Evolutionary conservation across 2,888 invertebrate species (phyloP).

Genomic region (Athalia rosae): DNA sequence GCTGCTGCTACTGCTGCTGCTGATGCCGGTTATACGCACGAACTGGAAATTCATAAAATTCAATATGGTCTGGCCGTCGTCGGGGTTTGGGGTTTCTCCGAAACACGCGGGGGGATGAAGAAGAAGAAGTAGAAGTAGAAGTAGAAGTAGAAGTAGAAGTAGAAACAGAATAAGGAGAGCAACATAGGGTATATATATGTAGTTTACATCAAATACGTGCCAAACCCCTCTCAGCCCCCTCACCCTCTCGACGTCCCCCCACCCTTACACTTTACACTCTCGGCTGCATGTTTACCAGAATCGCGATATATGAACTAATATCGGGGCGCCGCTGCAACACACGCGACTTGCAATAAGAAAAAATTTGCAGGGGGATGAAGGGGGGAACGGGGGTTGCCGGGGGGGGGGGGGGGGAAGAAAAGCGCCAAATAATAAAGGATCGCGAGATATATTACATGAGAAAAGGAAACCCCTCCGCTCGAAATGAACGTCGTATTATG

Average conservation of each 20-base stretch:
- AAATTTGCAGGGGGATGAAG: neutral
- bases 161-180: slow-evolving; percentile 11
- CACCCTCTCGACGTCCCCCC: slow-evolving; percentile 42
- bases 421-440: neutral
- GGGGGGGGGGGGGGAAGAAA: neutral
- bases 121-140: too few relatives aligned
- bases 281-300: slow-evolving; percentile 36
- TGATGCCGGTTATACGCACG: slow-evolving; percentile 50
- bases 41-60: slow-evolving; percentile 71
- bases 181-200: slow-evolving; percentile 51
- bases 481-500: too few relatives aligned
- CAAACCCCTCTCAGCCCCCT: slow-evolving; percentile 47
- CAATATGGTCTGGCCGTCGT: slow-evolving; percentile 66
- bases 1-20: too few relatives aligned
- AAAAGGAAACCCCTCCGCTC: too few relatives aligned
- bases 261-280: slow-evolving; percentile 35
- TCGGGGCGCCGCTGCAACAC: slow-evolving; percentile 58
- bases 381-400: neutral
- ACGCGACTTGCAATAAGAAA: neutral
- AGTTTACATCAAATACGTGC: slow-evolving; percentile 70
- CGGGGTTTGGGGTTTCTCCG: slow-evolving; percentile 52
- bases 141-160: neutral
- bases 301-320: slow-evolving; percentile 70
- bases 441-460: too few relatives aligned
- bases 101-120: slow-evolving; percentile 41